Percentiles rank a stretch among this genome's conserved stretches.
phyloP scores from a whole-genome alignment of 1,140 invertebrate species.

The Araneus ventricosus region DNA sequence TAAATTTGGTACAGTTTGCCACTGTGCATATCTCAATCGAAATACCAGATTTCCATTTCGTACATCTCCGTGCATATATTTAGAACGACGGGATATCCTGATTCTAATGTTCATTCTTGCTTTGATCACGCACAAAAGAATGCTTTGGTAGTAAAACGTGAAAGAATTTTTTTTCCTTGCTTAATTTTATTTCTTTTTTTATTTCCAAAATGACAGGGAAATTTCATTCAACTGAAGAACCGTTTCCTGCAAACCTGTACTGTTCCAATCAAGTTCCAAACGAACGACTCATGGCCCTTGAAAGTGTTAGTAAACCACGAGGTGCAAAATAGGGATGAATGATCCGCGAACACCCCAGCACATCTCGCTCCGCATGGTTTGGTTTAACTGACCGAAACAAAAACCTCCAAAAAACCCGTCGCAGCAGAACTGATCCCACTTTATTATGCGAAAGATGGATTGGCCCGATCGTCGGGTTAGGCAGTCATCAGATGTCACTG shows the following conservation, averaged over 20 bases:
- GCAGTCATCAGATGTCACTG: neutral
- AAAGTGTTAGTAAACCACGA: constrained; percentile 38
- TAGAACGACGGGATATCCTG: constrained; percentile 39
- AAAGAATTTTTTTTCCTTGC: neutral
- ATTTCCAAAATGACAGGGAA: constrained; percentile 41
- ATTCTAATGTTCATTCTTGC: neutral
- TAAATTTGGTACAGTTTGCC: too few relatives aligned
- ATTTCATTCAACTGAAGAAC: constrained; percentile 65
- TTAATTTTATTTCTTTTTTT: constrained; percentile 22
- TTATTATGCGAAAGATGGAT: neutral
- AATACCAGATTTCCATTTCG: neutral
- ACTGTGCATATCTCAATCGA: neutral
- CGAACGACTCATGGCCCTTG: neutral
- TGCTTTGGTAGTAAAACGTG: neutral
- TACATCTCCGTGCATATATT: neutral
- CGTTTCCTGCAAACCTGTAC: constrained; percentile 42
- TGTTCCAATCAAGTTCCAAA: neutral
- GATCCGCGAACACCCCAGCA: neutral
- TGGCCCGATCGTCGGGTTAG: neutral
- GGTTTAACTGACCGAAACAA: constrained; percentile 24
- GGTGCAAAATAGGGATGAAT: constrained; percentile 1
- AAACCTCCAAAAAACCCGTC: neutral
- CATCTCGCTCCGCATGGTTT: neutral
- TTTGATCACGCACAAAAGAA: constrained; percentile 5
- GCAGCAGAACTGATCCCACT: neutral